Percentiles rank a stretch among this genome's conserved stretches.
phyloP scores from a whole-genome alignment of 2,888 invertebrate genomes.

The Agrilus cyanescens region DNA sequence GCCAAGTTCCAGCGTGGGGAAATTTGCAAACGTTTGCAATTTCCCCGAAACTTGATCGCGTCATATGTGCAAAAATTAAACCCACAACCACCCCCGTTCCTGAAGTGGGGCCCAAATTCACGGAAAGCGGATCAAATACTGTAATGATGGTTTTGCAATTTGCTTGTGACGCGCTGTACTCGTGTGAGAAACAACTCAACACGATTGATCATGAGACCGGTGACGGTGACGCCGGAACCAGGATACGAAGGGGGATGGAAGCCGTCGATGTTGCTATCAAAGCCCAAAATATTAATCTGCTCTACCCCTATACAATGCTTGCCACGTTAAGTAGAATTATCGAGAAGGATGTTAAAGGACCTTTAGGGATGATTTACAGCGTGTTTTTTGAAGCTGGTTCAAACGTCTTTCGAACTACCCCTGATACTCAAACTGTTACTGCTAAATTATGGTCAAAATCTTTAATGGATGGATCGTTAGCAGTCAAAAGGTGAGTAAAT shows the following conservation, averaged over 20 bases:
- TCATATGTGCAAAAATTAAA: constrained; percentile 4
- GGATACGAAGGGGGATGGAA: constrained; percentile 25
- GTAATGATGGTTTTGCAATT: constrained; percentile 30
- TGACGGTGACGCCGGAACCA: constrained; percentile 62
- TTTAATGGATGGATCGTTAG: constrained; percentile 37
- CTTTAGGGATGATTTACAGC: constrained; percentile 69
- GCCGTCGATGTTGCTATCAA: constrained; percentile 24
- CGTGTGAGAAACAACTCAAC: constrained; percentile 49
- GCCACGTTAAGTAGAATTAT: constrained; percentile 42
- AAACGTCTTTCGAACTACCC: constrained; percentile 35
- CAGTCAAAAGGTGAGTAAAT: constrained; percentile 33
- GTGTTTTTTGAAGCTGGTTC: constrained; percentile 59
- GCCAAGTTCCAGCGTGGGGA: constrained; percentile 45
- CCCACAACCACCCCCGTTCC: neutral
- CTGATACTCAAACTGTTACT: constrained; percentile 18
- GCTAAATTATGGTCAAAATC: constrained; percentile 36
- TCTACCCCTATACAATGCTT: constrained; percentile 28
- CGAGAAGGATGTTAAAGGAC: constrained; percentile 64
- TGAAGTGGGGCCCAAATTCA: constrained; percentile 27
- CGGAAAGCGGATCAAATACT: constrained; percentile 21
- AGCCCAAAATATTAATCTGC: constrained; percentile 20
- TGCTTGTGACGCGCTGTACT: constrained; percentile 43
- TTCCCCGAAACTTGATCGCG: neutral
- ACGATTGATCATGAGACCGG: constrained; percentile 57
- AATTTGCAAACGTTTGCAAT: neutral